A percentile compares a stretch with the other conserved stretches of the same genome.
Evolutionary conservation across 2,888 invertebrate genomes (phyloP).

Genomic region (Aproaerema taeniolella): DNA sequence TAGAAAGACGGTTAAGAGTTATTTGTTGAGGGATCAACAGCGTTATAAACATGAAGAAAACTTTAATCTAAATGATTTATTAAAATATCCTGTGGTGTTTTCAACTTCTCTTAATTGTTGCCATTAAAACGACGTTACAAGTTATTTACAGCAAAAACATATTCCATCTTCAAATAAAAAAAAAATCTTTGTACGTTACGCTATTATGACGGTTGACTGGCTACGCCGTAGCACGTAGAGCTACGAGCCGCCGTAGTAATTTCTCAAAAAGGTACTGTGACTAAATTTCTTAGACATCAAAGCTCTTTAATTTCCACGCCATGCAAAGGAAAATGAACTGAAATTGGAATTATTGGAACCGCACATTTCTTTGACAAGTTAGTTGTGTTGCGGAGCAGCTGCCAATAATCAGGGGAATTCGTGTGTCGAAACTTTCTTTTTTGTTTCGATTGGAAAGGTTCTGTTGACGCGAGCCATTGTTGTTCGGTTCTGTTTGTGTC

Average conservation of each 20-base stretch:
- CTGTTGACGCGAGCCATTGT: constrained; percentile 41
- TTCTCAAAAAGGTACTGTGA: too few species aligned
- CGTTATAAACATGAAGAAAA: too few species aligned
- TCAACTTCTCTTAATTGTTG: too few species aligned
- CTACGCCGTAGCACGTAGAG: constrained; percentile 5
- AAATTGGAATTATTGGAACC: background rate
- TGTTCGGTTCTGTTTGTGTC: constrained; percentile 25
- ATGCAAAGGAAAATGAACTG: background rate
- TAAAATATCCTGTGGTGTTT: too few species aligned
- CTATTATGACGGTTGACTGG: constrained; percentile 4
- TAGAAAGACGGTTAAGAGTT: too few species aligned
- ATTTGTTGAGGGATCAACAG: too few species aligned
- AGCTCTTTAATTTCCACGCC: too few species aligned
- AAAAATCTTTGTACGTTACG: background rate
- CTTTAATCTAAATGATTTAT: too few species aligned
- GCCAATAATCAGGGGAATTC: constrained; percentile 39
- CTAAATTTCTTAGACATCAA: too few species aligned
- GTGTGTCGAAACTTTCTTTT: constrained; percentile 40
- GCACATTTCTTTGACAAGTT: constrained; percentile 9
- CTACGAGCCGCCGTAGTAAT: constrained; percentile 6
- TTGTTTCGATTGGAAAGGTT: constrained; percentile 41
- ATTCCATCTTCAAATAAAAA: too few species aligned
- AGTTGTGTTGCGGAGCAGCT: constrained; percentile 27
- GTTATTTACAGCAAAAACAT: too few species aligned
- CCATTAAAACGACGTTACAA: too few species aligned